Evolutionary conservation across 1,140 invertebrate species (phyloP).

Genomic region (Drosophila bocki): DNA sequence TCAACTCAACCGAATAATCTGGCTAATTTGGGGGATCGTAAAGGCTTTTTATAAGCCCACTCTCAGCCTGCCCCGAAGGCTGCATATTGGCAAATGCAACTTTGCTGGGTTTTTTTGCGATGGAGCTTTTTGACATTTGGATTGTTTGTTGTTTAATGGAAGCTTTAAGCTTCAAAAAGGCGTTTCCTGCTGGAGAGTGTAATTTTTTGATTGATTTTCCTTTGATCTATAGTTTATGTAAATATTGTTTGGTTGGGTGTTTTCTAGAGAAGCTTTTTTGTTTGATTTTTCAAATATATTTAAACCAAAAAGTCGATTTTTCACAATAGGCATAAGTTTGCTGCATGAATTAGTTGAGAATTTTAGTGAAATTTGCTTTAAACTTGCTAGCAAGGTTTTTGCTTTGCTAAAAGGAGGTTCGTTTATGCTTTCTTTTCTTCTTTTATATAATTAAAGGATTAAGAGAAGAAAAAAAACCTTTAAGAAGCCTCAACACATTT

Average conservation of each 20-base stretch:
- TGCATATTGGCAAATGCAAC: constrained; percentile 40
- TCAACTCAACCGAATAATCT: constrained; percentile 71
- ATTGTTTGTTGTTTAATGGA: not conserved
- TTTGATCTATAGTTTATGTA: not conserved
- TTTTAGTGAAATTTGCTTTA: not conserved
- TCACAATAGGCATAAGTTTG: not conserved
- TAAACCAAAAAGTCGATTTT: not conserved
- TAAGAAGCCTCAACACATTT: too few species aligned
- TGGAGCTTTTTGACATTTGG: constrained; percentile 15
- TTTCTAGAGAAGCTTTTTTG: not conserved
- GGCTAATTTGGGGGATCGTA: constrained; percentile 48
- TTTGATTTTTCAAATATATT: not conserved
- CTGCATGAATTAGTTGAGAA: not conserved
- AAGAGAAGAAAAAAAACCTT: too few species aligned
- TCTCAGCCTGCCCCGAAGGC: constrained; percentile 9
- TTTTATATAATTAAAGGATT: too few species aligned
- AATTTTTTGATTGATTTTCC: not conserved
- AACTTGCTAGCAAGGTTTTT: not conserved
- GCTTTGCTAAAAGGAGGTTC: too few species aligned
- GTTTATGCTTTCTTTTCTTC: too few species aligned
- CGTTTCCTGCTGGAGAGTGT: constrained; percentile 12
- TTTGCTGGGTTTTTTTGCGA: not conserved
- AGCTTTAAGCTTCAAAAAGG: constrained; percentile 39
- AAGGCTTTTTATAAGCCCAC: constrained; percentile 46
- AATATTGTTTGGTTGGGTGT: not conserved